phyloP scores from a whole-genome alignment of 2,797 vertebrate species.

The Rousettus madagascariensis region DNA sequence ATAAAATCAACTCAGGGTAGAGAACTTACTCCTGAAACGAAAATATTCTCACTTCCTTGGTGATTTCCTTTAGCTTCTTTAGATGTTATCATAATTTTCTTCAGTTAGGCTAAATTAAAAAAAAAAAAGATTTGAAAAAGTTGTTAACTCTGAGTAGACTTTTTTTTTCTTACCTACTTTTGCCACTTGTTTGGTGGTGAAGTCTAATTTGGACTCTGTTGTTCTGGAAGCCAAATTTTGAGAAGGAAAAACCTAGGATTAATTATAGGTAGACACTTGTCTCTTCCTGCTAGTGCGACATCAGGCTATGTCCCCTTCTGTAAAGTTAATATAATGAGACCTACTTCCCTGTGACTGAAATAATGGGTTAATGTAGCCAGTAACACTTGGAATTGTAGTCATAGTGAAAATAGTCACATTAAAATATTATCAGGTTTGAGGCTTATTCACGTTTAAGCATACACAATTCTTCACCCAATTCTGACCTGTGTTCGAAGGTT shows the following conservation, averaged over 20 bases:
- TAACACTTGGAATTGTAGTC: neutral
- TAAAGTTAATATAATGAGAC: neutral
- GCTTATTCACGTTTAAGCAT: neutral
- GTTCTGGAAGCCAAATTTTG: neutral
- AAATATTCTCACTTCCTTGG: neutral
- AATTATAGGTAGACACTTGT: neutral
- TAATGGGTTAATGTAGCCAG: neutral
- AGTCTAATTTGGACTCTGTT: neutral
- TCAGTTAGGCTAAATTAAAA: neutral
- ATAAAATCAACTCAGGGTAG: neutral
- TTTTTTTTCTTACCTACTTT: constrained; percentile 3
- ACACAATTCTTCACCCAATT: neutral
- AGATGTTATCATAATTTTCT: constrained; percentile 25
- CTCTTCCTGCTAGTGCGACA: neutral
- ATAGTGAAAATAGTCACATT: neutral
- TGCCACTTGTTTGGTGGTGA: neutral
- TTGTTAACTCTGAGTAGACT: neutral
- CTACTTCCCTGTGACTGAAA: neutral
- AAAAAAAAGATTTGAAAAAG: constrained; percentile 1
- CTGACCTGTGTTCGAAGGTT: neutral
- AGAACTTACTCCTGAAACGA: constrained; percentile 1
- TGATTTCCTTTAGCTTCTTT: neutral
- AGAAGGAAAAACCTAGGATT: neutral
- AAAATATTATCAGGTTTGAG: neutral
- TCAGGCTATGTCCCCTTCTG: neutral